Evolutionary conservation across 2,113 vertebrate species (phyloP).

Genomic region (Prochilodus magdalenae): DNA sequence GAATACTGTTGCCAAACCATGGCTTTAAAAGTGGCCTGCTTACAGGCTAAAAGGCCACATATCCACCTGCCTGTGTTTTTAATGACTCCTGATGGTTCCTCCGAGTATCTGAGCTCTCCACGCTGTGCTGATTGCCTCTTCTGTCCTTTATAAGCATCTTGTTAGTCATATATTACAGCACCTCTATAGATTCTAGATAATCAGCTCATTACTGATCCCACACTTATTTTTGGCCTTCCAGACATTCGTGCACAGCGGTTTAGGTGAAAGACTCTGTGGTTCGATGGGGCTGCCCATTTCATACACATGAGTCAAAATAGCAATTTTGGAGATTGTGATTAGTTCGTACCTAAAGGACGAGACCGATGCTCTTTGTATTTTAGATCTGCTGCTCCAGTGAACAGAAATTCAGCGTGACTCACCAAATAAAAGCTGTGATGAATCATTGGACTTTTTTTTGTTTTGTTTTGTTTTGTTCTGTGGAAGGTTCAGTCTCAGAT

Average conservation of each 20-base stretch:
- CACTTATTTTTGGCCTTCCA: background rate
- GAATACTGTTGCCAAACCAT: background rate
- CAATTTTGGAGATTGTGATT: background rate
- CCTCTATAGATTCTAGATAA: background rate
- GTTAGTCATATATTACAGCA: background rate
- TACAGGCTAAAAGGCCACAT: background rate
- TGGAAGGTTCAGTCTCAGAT: background rate
- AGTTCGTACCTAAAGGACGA: background rate
- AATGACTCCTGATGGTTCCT: background rate
- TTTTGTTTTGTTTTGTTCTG: background rate
- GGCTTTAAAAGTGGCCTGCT: too few species aligned
- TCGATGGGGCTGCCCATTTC: background rate
- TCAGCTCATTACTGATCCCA: background rate
- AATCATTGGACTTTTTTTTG: background rate
- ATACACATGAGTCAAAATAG: background rate
- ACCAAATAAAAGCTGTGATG: background rate
- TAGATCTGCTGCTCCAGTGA: too few species aligned
- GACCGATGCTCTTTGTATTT: background rate
- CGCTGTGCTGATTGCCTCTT: background rate
- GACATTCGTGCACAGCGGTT: background rate
- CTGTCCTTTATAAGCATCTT: background rate
- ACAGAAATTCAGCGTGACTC: background rate
- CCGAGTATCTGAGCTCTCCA: slow-evolving; percentile 11
- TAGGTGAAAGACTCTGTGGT: background rate
- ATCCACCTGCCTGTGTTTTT: background rate